These are phyloP conservation scores for Caranx ignobilis DNA, from an alignment of 2,113 vertebrate species.

Conservation along the genomic window DNA sequence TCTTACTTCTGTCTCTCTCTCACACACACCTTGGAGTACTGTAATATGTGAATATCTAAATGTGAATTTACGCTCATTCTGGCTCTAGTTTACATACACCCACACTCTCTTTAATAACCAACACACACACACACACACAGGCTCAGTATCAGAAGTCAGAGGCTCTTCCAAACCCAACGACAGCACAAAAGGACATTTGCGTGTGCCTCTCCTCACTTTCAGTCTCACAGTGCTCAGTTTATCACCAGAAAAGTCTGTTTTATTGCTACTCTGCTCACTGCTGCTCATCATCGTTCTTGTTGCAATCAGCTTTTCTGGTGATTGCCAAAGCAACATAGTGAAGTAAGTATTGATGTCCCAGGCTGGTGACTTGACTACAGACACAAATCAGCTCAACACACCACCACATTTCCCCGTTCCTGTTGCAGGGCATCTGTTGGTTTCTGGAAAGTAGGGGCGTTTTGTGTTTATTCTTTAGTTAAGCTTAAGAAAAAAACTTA, in stretches of 20 bases:
- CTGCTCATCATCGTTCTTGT: constrained; percentile 26
- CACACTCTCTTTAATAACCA: background rate
- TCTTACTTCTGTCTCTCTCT: background rate
- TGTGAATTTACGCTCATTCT: constrained; percentile 4
- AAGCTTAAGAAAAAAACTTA: background rate
- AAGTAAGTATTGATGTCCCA: constrained; percentile 26
- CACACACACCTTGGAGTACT: constrained; percentile 4
- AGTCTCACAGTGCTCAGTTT: background rate
- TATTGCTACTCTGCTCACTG: constrained; percentile 52
- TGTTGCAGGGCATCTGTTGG: background rate
- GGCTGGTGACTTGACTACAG: constrained; percentile 19
- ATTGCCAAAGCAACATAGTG: constrained; percentile 33
- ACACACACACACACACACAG: background rate
- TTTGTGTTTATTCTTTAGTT: constrained; percentile 5
- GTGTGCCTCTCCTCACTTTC: background rate
- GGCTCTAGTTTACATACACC: background rate
- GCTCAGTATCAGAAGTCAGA: background rate
- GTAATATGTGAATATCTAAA: background rate
- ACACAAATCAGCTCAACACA: background rate
- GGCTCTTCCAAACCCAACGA: background rate
- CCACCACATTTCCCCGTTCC: background rate
- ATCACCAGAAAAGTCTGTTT: constrained; percentile 41
- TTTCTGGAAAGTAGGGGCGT: background rate
- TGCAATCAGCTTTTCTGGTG: constrained; percentile 54
- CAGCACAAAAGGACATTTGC: background rate